A percentile compares a stretch with the other conserved stretches of the same genome.
Conservation (phyloP, 2,113 vertebrate species). For the human region DNA sequence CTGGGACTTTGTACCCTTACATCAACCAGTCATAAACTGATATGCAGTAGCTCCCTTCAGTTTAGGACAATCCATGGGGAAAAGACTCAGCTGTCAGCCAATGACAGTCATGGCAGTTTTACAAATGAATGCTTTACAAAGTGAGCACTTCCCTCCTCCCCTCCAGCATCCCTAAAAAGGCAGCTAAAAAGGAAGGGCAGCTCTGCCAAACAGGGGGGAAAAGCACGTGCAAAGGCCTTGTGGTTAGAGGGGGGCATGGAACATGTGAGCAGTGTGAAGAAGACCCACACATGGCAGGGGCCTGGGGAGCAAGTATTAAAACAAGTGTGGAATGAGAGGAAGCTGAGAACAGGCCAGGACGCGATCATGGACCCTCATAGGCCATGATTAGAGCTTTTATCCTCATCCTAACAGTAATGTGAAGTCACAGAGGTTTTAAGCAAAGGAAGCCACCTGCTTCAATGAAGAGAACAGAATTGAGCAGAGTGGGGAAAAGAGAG, state of each 20-base stretch:
- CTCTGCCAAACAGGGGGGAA: neutral
- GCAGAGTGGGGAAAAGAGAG: neutral
- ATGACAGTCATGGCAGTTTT: neutral
- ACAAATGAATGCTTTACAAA: neutral
- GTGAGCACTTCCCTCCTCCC: neutral
- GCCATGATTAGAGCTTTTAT: neutral
- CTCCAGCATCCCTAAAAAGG: neutral
- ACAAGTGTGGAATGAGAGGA: neutral
- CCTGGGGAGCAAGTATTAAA: neutral
- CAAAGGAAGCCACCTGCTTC: neutral
- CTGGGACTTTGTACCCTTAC: neutral
- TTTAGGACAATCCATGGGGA: neutral
- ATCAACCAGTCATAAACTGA: neutral
- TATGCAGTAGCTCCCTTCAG: neutral
- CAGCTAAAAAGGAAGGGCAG: neutral
- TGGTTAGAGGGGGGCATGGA: neutral
- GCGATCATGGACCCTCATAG: neutral
- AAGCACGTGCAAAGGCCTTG: neutral
- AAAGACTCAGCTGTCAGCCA: neutral
- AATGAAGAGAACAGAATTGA: neutral
- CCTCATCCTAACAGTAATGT: neutral
- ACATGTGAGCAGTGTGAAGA: accelerated
- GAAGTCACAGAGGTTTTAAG: neutral
- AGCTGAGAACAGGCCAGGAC: neutral
- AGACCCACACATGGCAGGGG: accelerated